These are phyloP conservation scores for Piprites chloris DNA, from an alignment of 2,113 vertebrate genomes.

Conservation along the genomic window DNA sequence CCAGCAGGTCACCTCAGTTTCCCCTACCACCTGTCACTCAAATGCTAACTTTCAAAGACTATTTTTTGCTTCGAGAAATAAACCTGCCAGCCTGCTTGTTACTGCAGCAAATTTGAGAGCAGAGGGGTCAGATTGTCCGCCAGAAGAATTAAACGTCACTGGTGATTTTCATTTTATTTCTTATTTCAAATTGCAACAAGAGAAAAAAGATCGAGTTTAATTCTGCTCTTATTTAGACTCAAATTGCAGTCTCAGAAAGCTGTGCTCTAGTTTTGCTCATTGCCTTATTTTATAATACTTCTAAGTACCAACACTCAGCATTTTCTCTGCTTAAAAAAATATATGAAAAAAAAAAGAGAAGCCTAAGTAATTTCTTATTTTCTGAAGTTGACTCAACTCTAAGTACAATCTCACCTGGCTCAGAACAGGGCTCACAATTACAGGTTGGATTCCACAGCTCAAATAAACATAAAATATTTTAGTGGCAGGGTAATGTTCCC, in stretches of 20 bases:
- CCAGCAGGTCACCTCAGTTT: accelerated
- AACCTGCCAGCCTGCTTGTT: background rate
- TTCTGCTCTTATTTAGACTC: background rate
- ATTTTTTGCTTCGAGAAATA: background rate
- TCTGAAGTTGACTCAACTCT: background rate
- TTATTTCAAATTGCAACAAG: background rate
- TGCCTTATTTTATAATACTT: background rate
- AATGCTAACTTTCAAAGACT: background rate
- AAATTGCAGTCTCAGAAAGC: background rate
- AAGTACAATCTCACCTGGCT: background rate
- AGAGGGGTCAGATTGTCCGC: background rate
- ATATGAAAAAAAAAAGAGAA: background rate
- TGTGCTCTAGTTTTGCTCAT: background rate
- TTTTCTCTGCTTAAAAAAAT: background rate
- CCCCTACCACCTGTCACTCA: background rate
- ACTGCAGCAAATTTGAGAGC: background rate
- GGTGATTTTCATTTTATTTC: background rate
- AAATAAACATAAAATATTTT: background rate
- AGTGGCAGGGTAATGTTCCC: background rate
- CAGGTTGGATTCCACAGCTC: background rate
- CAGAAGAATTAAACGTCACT: background rate
- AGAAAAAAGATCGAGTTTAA: background rate
- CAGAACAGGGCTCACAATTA: background rate
- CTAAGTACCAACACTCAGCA: background rate
- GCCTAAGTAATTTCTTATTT: background rate